Evolutionary conservation across 2,888 invertebrate genomes (phyloP), one percentile per base, ranked within the genome.

Genomic region (Thera obeliscata): DNA sequence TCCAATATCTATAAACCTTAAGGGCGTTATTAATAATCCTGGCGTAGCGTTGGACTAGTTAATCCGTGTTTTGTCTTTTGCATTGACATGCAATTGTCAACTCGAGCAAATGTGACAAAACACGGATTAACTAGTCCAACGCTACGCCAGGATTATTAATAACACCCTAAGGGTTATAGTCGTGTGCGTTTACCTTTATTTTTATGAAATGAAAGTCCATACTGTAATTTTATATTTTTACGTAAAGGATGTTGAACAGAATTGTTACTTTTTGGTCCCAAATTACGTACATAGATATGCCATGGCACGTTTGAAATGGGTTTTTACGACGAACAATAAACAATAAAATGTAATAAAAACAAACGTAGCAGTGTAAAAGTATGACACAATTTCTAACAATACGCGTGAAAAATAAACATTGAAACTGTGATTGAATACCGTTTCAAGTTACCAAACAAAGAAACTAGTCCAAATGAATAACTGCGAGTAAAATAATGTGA

Each of bases 401-500:
- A 8, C 41, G 38, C 7, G 12, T 7, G 41, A 5, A n/a, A 57
- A 57, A 46, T 46, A 57, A 46, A 46, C 33, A 57, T 33, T 3
- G 33, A 22, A 56, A 59, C 2, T 52, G 52, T 33, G 52, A 52
- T 59, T 49, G 38, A 49, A 49, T 49, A 49, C 59, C 35, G 49
- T 61, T 43, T 61, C 43, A 63, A 56, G 22, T 63, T 2, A 50
- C 41, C n/a, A 50, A 12, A 66, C 61, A 66, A 66, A 66, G 52
- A 46, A 61, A 49, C 38, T 48, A 58, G 57, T 50, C 12, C 62
- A 43, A 55, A 8, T 3, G 8, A 50, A 43, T 56, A 64, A 69
- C 59, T 72, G 69, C 67, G 61, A 48, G 36, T 49, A 6, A 59
- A 66, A 65, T 56, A 67, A 68, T 71, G 66, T 67, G 66, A 69